Percentiles rank a stretch among this genome's conserved stretches.
phyloP scores from a whole-genome alignment of 2,113 vertebrate species.

The Gobiocypris rarus region DNA sequence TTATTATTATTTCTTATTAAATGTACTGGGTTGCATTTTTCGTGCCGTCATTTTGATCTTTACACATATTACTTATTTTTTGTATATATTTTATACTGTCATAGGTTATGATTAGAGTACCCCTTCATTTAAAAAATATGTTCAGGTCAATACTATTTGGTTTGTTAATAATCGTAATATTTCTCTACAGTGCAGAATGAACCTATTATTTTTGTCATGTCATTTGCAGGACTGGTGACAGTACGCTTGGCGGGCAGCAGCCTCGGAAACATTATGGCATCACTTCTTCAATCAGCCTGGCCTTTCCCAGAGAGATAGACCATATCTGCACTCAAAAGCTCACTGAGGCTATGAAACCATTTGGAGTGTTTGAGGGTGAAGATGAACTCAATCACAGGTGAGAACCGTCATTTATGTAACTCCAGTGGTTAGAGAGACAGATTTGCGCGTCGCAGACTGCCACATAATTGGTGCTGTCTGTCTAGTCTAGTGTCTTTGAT shows the following conservation, averaged over 20 bases:
- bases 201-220: not conserved
- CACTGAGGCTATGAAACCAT: slow-evolving; percentile 91
- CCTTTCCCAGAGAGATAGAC: slow-evolving; percentile 87
- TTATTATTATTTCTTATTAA: no score
- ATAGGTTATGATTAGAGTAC: not conserved
- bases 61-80: not conserved
- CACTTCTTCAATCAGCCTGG: slow-evolving; percentile 92
- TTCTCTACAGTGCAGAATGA: not conserved
- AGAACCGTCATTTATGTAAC: slow-evolving; percentile 31
- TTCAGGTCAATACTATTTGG: not conserved
- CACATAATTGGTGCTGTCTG: not conserved
- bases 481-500: not conserved
- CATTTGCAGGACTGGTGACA: slow-evolving; percentile 71
- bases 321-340: slow-evolving; percentile 88
- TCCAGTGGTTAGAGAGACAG: not conserved
- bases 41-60: no score
- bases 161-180: no score
- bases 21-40: no score
- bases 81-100: not conserved
- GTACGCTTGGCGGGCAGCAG: slow-evolving; percentile 82
- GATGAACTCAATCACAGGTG: slow-evolving; percentile 93
- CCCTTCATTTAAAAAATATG: not conserved
- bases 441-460: not conserved
- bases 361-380: slow-evolving; percentile 95
- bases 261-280: slow-evolving; percentile 90